These are phyloP conservation scores for Calidris pugnax DNA, from an alignment of 2,113 vertebrate species.

Conservation along the genomic window DNA sequence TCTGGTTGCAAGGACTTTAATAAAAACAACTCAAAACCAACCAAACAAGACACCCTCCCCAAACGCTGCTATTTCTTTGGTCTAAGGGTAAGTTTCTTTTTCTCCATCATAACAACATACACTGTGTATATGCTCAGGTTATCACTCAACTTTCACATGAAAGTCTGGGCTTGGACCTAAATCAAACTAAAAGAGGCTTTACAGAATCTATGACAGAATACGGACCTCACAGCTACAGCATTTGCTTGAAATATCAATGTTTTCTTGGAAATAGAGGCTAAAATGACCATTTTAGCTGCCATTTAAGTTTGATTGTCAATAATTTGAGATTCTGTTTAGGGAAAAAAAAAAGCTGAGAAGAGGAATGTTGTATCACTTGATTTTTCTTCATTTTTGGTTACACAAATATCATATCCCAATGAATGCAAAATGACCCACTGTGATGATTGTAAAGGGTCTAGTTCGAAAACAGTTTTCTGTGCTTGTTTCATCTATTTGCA, in stretches of 20 bases:
- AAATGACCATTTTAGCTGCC: slow-evolving; percentile 22
- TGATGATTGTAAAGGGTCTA: neutral
- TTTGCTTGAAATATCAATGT: neutral
- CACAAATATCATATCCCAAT: neutral
- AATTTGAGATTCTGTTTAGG: neutral
- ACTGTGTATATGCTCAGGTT: neutral
- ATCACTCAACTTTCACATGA: neutral
- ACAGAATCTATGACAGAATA: neutral
- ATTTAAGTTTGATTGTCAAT: neutral
- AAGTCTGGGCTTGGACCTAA: neutral
- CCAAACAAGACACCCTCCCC: neutral
- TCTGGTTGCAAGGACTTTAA: neutral
- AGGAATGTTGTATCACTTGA: neutral
- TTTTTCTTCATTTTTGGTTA: neutral
- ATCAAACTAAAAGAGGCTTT: neutral
- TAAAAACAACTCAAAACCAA: neutral
- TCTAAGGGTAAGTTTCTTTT: neutral
- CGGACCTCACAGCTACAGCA: neutral
- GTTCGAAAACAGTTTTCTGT: neutral
- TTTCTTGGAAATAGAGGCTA: neutral
- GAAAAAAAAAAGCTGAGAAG: neutral
- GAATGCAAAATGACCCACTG: neutral
- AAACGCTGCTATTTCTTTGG: neutral
- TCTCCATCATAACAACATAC: neutral
- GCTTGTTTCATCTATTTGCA: neutral